These are phyloP conservation scores for Sinocyclocheilus anshuiensis DNA, from an alignment of 2,113 vertebrate species.

Conservation along the genomic window DNA sequence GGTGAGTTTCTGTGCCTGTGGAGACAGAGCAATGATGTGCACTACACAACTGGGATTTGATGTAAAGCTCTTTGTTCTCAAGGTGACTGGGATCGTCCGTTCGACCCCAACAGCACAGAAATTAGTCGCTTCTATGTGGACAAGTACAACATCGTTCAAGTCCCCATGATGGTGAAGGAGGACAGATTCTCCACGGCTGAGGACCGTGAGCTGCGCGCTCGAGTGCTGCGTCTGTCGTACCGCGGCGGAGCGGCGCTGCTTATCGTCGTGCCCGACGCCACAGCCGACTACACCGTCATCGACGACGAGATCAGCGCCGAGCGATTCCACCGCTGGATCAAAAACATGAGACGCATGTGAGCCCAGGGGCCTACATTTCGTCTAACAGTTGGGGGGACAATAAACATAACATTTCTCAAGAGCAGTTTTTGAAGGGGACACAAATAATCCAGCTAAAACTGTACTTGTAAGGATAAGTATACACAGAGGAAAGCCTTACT, in stretches of 20 bases:
- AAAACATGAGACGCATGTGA: slow-evolving; percentile 73
- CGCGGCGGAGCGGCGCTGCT: slow-evolving; percentile 83
- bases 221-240: slow-evolving; percentile 86
- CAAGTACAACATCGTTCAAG: slow-evolving; percentile 82
- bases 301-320: slow-evolving; percentile 84
- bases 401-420: too few relatives aligned
- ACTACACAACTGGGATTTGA: background rate
- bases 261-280: slow-evolving; percentile 81
- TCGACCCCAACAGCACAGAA: slow-evolving; percentile 75
- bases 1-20: slow-evolving; percentile 72
- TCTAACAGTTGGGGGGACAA: too few relatives aligned
- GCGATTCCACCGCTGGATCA: slow-evolving; percentile 81
- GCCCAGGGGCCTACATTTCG: background rate
- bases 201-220: slow-evolving; percentile 77
- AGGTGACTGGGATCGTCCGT: slow-evolving; percentile 86
- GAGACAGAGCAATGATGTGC: too few relatives aligned
- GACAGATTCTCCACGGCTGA: slow-evolving; percentile 75
- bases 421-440: too few relatives aligned
- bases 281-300: slow-evolving; percentile 79
- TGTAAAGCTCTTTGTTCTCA: slow-evolving; percentile 15
- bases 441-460: too few relatives aligned
- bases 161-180: slow-evolving; percentile 85
- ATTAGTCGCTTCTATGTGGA: slow-evolving; percentile 81
- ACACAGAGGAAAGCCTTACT: too few relatives aligned
- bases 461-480: too few relatives aligned